A percentile compares a stretch with the other conserved stretches of the same genome.
phyloP scores from a whole-genome alignment of 2,888 invertebrate species.

The Lycia hirtaria region DNA sequence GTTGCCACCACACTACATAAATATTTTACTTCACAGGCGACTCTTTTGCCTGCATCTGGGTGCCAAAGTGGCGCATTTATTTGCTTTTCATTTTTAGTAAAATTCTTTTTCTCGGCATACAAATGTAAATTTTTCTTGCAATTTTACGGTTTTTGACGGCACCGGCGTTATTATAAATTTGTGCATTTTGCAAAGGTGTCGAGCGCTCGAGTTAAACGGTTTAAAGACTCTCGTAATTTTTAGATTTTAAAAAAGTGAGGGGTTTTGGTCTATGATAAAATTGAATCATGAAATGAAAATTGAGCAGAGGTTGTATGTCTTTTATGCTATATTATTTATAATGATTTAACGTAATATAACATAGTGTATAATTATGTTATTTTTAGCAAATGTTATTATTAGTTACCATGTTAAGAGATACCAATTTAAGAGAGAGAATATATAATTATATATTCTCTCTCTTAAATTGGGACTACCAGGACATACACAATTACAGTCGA shows the following conservation, averaged over 20 bases:
- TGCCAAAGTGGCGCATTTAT: slow-evolving; percentile 27
- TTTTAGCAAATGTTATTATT: no score
- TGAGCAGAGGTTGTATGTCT: no score
- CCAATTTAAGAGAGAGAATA: no score
- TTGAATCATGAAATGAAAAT: no score
- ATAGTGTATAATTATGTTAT: no score
- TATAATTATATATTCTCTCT: no score
- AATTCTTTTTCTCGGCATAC: slow-evolving; percentile 15
- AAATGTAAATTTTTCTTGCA: slow-evolving; percentile 20
- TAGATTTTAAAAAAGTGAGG: not conserved
- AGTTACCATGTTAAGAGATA: no score
- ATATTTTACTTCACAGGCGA: slow-evolving; percentile 46
- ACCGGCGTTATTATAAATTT: slow-evolving; percentile 13
- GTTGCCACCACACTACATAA: slow-evolving; percentile 46
- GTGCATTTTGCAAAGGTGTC: slow-evolving; percentile 17
- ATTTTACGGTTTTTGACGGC: slow-evolving; percentile 20
- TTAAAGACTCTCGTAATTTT: not conserved
- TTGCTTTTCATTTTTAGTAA: slow-evolving; percentile 11
- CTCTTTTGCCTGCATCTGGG: slow-evolving; percentile 27
- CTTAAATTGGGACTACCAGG: no score
- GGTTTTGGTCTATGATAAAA: not conserved
- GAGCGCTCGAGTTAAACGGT: slow-evolving; percentile 15
- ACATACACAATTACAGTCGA: no score
- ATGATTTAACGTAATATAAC: no score
- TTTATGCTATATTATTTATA: no score